phyloP scores from a whole-genome alignment of 2,797 vertebrate species.

The Syndactyla subalaris region DNA sequence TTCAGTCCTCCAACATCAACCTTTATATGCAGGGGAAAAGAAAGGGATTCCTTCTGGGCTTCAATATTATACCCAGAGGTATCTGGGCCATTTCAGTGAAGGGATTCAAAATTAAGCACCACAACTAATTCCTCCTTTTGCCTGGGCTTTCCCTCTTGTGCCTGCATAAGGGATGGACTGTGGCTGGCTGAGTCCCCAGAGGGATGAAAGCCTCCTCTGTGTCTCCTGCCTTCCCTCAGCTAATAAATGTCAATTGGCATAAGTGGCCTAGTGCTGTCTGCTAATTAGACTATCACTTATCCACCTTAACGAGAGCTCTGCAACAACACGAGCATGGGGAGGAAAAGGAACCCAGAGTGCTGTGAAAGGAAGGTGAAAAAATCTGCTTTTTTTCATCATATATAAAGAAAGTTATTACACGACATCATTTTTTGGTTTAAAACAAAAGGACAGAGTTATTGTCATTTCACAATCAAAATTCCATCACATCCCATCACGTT shows the following conservation, averaged over 20 bases:
- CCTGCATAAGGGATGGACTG: not conserved
- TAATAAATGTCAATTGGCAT: slow-evolving; percentile 24
- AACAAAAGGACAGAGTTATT: not conserved
- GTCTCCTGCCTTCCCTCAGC: not conserved
- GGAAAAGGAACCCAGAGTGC: not conserved
- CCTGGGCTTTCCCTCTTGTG: not conserved
- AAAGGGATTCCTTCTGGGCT: not conserved
- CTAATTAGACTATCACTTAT: slow-evolving; percentile 19
- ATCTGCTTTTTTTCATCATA: not conserved
- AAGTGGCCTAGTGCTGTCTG: slow-evolving; percentile 6
- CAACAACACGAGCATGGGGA: not conserved
- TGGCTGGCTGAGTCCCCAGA: not conserved
- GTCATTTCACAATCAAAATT: not conserved
- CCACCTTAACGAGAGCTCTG: not conserved
- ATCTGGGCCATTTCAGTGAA: not conserved
- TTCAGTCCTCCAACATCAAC: not conserved
- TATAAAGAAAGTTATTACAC: rapidly evolving
- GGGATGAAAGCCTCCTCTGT: not conserved
- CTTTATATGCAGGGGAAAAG: not conserved
- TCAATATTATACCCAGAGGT: not conserved
- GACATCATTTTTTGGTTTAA: not conserved
- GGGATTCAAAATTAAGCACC: not conserved
- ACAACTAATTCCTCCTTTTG: not conserved
- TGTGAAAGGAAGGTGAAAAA: not conserved
- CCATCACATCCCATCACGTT: not conserved